Evolutionary conservation across 2,797 vertebrate species (phyloP).

Genomic region (Columba guinea): DNA sequence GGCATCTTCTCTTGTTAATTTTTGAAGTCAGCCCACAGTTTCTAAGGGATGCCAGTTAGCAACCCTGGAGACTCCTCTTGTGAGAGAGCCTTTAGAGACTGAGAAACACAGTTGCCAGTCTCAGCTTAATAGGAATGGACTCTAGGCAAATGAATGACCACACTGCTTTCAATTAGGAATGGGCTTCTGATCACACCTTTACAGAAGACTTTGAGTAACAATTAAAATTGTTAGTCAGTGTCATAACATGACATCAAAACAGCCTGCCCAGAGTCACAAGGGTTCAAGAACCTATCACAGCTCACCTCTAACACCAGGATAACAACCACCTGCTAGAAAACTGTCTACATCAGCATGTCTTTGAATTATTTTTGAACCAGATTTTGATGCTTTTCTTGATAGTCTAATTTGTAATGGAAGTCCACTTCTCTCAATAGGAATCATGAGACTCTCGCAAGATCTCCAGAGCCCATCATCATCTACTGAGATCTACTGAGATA

Average conservation of each 20-base stretch:
- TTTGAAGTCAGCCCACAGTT: background rate
- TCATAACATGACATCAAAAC: background rate
- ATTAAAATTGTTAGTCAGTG: conserved; percentile 31
- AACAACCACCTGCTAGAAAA: background rate
- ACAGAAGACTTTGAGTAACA: conserved; percentile 14
- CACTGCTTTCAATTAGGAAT: conserved; percentile 2
- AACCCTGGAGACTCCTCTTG: conserved; percentile 43
- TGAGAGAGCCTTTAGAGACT: background rate
- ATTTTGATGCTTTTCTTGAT: background rate
- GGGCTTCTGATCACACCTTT: conserved; percentile 3
- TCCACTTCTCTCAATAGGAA: background rate
- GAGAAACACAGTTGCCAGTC: conserved; percentile 7
- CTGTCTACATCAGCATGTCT: background rate
- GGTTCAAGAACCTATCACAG: background rate
- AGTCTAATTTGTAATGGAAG: background rate
- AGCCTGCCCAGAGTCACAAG: background rate
- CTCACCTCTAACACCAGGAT: background rate
- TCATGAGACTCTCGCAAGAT: background rate
- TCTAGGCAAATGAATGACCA: background rate
- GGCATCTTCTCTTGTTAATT: background rate
- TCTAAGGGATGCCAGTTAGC: background rate
- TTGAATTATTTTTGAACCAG: background rate
- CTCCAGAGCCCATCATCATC: background rate
- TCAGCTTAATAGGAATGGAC: background rate
- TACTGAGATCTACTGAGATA: background rate